These are phyloP conservation scores for Staurois parvus DNA, from an alignment of 2,797 vertebrate species.

Conservation along the genomic window DNA sequence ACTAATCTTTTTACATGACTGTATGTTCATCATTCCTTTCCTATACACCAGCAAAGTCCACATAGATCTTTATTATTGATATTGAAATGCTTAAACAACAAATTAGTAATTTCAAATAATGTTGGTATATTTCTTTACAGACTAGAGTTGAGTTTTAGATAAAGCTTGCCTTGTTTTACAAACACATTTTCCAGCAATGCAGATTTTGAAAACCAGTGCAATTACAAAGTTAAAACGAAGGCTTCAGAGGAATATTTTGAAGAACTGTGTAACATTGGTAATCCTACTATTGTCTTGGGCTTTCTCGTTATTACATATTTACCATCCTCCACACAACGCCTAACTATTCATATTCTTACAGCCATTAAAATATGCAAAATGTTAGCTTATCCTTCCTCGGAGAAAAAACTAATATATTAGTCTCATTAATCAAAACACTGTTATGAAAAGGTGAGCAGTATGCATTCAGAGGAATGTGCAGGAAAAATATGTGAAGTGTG, in stretches of 20 bases:
- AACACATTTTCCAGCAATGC: background rate
- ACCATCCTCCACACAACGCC: conserved; percentile 3
- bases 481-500: conserved; percentile 8
- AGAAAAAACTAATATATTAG: conserved; percentile 39
- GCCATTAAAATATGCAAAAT: conserved; percentile 42
- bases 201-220: background rate
- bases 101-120: too few species aligned
- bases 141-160: too few species aligned
- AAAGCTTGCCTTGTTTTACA: too few species aligned
- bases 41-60: too few species aligned
- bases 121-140: too few species aligned
- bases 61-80: too few species aligned
- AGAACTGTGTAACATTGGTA: background rate
- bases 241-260: background rate
- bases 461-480: conserved; percentile 7
- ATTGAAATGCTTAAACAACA: too few species aligned
- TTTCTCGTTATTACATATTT: conserved; percentile 25
- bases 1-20: too few species aligned
- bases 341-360: conserved; percentile 1
- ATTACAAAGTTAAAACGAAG: background rate
- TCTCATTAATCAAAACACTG: conserved; percentile 30
- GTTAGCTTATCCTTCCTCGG: conserved; percentile 13
- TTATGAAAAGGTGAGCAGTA: conserved; percentile 20
- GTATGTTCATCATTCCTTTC: too few species aligned
- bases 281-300: background rate